Evolutionary conservation across 2,113 vertebrate genomes (phyloP).

Genomic region (Octodon degus): DNA sequence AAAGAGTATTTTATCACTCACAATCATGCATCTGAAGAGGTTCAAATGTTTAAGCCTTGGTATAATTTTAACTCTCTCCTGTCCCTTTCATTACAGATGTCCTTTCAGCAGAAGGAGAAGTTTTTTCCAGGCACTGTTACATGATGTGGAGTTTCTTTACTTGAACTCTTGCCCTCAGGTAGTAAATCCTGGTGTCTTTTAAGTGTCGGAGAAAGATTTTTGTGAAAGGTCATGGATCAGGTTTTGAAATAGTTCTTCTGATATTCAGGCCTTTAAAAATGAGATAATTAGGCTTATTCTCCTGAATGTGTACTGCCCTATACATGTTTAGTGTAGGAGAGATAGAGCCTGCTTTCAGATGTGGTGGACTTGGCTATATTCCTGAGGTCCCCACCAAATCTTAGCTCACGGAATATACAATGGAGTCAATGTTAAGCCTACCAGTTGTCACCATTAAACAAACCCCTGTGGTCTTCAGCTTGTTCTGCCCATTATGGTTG

Average conservation of each 20-base stretch:
- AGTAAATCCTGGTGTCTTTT: conserved; percentile 15
- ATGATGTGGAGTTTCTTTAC: conserved; percentile 26
- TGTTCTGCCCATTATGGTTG: neutral
- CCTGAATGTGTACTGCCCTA: neutral
- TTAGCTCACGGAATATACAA: neutral
- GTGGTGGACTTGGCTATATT: neutral
- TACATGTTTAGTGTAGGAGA: neutral
- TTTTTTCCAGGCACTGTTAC: neutral
- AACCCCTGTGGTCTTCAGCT: neutral
- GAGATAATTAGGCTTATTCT: neutral
- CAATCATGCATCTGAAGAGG: conserved; percentile 23
- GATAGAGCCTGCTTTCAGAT: neutral
- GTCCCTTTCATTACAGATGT: conserved; percentile 4
- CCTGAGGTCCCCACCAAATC: neutral
- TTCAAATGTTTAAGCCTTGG: conserved; percentile 37
- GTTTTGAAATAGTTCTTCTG: neutral
- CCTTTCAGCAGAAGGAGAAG: neutral
- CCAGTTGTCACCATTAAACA: neutral
- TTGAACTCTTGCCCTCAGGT: neutral
- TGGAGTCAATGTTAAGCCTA: neutral
- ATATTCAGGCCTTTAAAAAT: conserved; percentile 14
- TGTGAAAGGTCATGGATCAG: neutral
- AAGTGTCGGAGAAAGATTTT: neutral
- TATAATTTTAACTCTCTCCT: conserved; percentile 33
- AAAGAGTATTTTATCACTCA: conserved; percentile 22